Conservation (phyloP, 2,888 invertebrate genomes). For the Asteroscopus sphinx region DNA sequence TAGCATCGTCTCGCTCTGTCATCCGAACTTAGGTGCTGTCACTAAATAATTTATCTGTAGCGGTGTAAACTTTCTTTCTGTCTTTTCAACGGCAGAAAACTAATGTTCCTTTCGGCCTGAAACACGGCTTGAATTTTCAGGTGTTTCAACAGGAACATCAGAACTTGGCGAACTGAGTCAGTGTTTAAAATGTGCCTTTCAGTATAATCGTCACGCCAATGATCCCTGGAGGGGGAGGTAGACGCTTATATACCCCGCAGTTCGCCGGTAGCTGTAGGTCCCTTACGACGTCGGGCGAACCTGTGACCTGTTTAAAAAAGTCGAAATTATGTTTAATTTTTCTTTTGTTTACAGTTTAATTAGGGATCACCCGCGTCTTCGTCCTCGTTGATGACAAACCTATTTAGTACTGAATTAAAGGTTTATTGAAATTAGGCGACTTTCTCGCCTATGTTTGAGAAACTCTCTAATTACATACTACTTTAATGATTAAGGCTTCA, state of each 20-base stretch:
- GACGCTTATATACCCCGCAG: slow-evolving; percentile 30
- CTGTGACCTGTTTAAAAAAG: slow-evolving; percentile 31
- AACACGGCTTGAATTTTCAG: slow-evolving; percentile 45
- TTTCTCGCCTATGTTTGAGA: background rate
- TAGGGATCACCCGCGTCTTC: slow-evolving; percentile 41
- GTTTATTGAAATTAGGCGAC: background rate
- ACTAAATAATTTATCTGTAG: slow-evolving; percentile 27
- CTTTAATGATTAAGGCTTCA: too few relatives aligned
- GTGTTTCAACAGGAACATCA: slow-evolving; percentile 47
- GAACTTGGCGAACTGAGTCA: slow-evolving; percentile 38
- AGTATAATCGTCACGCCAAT: slow-evolving; percentile 30
- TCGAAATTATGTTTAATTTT: slow-evolving; percentile 10
- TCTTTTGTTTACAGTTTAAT: slow-evolving; percentile 18
- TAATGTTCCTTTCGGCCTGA: slow-evolving; percentile 49
- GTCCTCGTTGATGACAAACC: slow-evolving; percentile 25
- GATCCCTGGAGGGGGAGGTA: slow-evolving; percentile 40
- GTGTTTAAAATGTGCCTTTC: slow-evolving; percentile 55
- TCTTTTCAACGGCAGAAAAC: background rate
- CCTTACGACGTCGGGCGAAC: slow-evolving; percentile 10
- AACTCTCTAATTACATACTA: too few relatives aligned
- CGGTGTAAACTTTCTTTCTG: slow-evolving; percentile 16
- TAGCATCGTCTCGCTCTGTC: background rate
- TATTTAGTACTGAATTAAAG: background rate
- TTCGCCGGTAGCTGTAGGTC: slow-evolving; percentile 38
- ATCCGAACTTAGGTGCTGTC: background rate